A percentile compares a stretch with the other conserved stretches of the same genome.
These are phyloP conservation scores for Smithornis capensis DNA, from an alignment of 2,113 vertebrate genomes.

Conservation along the genomic window DNA sequence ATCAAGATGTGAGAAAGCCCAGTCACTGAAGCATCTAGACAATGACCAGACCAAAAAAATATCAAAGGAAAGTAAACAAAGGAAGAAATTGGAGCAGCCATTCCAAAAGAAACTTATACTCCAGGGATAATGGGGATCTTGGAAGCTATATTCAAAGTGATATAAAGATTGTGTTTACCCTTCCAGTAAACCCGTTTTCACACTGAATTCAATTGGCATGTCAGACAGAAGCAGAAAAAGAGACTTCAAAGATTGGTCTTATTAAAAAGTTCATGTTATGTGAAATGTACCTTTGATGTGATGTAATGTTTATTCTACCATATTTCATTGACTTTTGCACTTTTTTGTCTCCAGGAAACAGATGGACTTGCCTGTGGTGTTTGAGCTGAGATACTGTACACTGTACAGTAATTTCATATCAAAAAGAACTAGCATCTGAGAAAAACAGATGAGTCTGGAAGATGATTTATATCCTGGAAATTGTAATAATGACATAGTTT, in stretches of 20 bases:
- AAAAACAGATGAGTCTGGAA: background rate
- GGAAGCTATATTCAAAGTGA: background rate
- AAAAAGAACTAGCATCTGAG: background rate
- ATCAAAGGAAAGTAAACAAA: background rate
- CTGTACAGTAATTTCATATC: background rate
- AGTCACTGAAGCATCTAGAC: background rate
- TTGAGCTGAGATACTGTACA: background rate
- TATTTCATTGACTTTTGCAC: background rate
- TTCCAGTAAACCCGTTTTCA: background rate
- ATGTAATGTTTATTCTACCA: background rate
- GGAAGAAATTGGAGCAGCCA: background rate
- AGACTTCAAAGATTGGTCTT: background rate
- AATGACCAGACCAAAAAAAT: background rate
- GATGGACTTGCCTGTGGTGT: fast-evolving
- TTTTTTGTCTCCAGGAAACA: background rate
- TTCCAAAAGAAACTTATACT: background rate
- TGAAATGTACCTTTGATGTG: background rate
- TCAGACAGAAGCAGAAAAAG: background rate
- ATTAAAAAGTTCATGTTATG: background rate
- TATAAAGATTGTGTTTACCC: background rate
- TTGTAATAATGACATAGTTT: background rate
- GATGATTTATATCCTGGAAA: background rate
- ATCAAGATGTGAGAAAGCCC: background rate
- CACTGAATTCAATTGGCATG: background rate
- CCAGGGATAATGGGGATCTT: background rate